Evolutionary conservation across 2,888 invertebrate species (phyloP).

Genomic region (Acanthosepion esculentum): DNA sequence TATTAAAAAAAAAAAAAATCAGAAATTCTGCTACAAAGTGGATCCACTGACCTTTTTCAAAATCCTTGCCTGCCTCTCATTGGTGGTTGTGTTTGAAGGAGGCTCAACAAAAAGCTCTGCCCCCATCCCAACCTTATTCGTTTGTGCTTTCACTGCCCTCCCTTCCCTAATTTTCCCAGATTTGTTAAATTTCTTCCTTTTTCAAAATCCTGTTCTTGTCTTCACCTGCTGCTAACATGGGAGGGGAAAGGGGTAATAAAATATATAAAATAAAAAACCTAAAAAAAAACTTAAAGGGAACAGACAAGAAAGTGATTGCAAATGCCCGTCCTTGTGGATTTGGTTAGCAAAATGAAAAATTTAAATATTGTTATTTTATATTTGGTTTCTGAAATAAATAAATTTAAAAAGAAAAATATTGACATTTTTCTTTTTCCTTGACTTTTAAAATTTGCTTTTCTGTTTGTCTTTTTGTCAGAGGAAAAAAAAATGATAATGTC

Average conservation of each 20-base stretch:
- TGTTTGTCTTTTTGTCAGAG: background rate
- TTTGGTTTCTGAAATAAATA: constrained; percentile 20
- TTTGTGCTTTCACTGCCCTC: background rate
- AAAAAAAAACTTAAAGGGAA: background rate
- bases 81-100: constrained; percentile 33
- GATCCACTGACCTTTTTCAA: background rate
- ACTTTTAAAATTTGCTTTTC: background rate
- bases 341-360: constrained; percentile 33
- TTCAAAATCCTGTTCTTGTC: constrained; percentile 33
- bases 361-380: constrained; percentile 15
- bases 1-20: background rate
- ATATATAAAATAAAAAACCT: background rate
- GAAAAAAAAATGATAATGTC: background rate
- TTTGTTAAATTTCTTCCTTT: constrained; percentile 17
- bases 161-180: background rate
- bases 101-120: background rate
- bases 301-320: constrained; percentile 1
- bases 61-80: background rate
- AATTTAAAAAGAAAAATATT: background rate
- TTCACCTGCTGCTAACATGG: constrained; percentile 33
- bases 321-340: constrained; percentile 33
- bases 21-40: background rate
- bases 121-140: background rate
- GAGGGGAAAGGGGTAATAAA: background rate
- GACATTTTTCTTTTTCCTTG: background rate